Evolutionary conservation across 2,888 invertebrate genomes (phyloP).

Genomic region (Tetanocera ferruginea): DNA sequence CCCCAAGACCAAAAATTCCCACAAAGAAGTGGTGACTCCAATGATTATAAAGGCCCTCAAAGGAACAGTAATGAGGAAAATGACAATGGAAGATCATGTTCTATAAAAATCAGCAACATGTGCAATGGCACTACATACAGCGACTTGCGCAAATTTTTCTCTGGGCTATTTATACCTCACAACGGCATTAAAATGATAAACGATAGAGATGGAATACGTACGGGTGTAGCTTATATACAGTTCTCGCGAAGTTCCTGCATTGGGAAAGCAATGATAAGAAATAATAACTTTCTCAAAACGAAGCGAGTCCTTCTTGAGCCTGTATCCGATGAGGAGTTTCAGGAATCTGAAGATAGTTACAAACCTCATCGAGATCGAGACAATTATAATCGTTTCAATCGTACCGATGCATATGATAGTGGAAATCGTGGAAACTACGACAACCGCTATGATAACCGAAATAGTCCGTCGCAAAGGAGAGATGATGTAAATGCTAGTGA

Average conservation of each 20-base stretch:
- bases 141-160: conserved; percentile 87
- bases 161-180: conserved; percentile 80
- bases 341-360: conserved; percentile 80
- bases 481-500: background rate
- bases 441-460: conserved; percentile 41
- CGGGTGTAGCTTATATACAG: conserved; percentile 84
- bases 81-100: conserved; percentile 60
- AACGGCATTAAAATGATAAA: conserved; percentile 90
- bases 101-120: conserved; percentile 82
- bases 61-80: conserved; percentile 26
- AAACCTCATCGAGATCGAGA: conserved; percentile 68
- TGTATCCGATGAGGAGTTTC: conserved; percentile 81
- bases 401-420: conserved; percentile 34
- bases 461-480: background rate
- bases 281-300: conserved; percentile 77
- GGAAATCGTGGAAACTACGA: conserved; percentile 42
- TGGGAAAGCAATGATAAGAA: conserved; percentile 78
- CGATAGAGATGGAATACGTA: conserved; percentile 82
- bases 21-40: background rate
- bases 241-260: conserved; percentile 81
- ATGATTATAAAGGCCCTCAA: background rate
- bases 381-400: conserved; percentile 43
- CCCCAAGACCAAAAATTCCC: conserved; percentile 38
- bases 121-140: conserved; percentile 82
- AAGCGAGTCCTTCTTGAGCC: conserved; percentile 77